phyloP scores from a whole-genome alignment of 2,888 invertebrate species.

The Oxystoma pomonae region DNA sequence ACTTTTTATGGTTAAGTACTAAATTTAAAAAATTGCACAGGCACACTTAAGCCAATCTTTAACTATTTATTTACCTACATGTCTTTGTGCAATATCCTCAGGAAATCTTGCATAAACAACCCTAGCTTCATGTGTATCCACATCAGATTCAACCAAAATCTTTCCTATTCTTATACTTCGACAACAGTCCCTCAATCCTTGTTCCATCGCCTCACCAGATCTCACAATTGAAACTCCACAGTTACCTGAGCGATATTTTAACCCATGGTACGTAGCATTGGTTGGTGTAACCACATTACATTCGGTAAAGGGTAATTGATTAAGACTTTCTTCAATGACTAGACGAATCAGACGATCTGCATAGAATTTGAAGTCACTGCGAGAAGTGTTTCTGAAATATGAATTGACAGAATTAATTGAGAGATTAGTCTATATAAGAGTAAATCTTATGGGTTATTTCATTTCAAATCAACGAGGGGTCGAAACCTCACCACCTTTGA shows the following conservation, averaged over 20 bases:
- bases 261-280: conserved; percentile 82
- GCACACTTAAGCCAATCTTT: too few species aligned
- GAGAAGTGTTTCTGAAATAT: conserved; percentile 73
- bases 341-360: conserved; percentile 95
- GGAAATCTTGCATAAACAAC: conserved; percentile 98
- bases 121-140: conserved; percentile 92
- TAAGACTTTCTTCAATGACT: conserved; percentile 96
- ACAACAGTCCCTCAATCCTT: conserved; percentile 90
- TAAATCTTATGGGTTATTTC: too few species aligned
- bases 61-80: too few species aligned
- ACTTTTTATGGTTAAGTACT: too few species aligned
- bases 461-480: too few species aligned
- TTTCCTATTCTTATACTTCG: conserved; percentile 98
- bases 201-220: conserved; percentile 60
- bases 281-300: conserved; percentile 92
- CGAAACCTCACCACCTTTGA: too few species aligned
- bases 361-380: conserved; percentile 98
- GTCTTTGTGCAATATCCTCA: conserved; percentile 85
- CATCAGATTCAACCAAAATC: conserved; percentile 94
- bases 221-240: conserved; percentile 64
- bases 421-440: too few species aligned
- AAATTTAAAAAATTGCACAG: too few species aligned
- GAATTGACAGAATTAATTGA: too few species aligned
- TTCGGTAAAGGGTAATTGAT: conserved; percentile 91
- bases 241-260: conserved; percentile 95